Percentiles rank a stretch among this genome's conserved stretches.
Evolutionary conservation across 2,888 invertebrate species (phyloP).

Genomic region (Spicauda simplicius): DNA sequence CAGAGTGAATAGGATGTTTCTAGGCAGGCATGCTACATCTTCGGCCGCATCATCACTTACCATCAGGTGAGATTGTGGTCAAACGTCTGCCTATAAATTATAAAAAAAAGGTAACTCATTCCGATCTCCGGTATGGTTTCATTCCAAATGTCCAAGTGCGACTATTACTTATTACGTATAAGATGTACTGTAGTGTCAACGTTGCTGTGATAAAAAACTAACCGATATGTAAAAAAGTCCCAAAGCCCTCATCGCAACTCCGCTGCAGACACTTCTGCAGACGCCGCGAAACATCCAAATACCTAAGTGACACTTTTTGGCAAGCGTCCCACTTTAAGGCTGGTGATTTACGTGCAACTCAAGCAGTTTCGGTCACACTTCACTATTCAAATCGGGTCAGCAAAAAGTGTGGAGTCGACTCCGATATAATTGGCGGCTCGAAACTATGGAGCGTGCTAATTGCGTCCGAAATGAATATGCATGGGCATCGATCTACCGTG

Average conservation of each 20-base stretch:
- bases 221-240: too few species aligned
- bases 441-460: slow-evolving; percentile 66
- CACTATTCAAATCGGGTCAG: slow-evolving; percentile 56
- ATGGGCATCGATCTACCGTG: slow-evolving; percentile 62
- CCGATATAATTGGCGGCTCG: slow-evolving; percentile 73
- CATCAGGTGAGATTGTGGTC: too few species aligned
- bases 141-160: too few species aligned
- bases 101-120: too few species aligned
- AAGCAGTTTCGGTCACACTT: slow-evolving; percentile 49
- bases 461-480: slow-evolving; percentile 72
- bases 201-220: too few species aligned
- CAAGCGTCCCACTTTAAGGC: slow-evolving; percentile 29
- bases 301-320: slow-evolving; percentile 35
- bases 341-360: slow-evolving; percentile 35
- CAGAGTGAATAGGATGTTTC: too few species aligned
- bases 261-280: slow-evolving; percentile 17
- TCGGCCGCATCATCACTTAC: too few species aligned
- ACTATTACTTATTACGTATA: too few species aligned
- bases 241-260: background rate
- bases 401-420: slow-evolving; percentile 65
- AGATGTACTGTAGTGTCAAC: too few species aligned
- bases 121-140: too few species aligned
- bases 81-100: too few species aligned
- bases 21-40: too few species aligned
- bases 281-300: slow-evolving; percentile 32